Conservation (phyloP, 2,888 invertebrate genomes). For the Diaphora mendica region DNA sequence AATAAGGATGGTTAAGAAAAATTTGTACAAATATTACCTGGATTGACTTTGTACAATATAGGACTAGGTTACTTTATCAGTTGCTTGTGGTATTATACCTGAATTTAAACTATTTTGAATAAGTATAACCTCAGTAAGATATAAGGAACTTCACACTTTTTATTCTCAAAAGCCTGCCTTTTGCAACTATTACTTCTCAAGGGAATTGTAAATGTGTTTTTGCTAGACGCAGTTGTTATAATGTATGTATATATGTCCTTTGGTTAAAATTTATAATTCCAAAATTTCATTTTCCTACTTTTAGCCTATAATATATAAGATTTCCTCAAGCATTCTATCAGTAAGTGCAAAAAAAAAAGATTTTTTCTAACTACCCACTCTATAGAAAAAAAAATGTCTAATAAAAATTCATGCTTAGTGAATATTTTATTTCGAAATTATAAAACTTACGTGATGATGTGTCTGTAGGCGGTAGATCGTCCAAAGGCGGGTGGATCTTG, state of each 20-base stretch:
- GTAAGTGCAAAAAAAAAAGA: conserved; percentile 7
- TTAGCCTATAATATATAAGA: neutral
- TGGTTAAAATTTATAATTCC: neutral
- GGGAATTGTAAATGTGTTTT: neutral
- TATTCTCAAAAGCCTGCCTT: neutral
- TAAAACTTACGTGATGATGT: conserved; percentile 74
- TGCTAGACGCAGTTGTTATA: neutral
- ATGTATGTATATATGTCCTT: neutral
- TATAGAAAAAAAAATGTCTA: neutral
- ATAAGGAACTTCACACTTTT: neutral
- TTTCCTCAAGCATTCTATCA: neutral
- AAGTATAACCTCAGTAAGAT: neutral
- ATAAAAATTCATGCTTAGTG: conserved; percentile 16
- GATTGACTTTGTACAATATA: neutral
- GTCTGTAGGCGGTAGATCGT: conserved; percentile 73
- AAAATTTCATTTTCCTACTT: neutral
- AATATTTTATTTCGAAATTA: neutral
- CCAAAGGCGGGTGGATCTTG: conserved; percentile 75
- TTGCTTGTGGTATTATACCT: too few species aligned
- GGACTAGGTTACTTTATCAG: neutral
- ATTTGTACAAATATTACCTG: neutral
- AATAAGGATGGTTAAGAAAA: neutral
- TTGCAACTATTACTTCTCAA: neutral
- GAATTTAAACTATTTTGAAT: neutral
- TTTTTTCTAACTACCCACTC: conserved; percentile 3